Base-by-base conservation (phyloP, 2,113 vertebrate genomes). In the Heloderma charlesbogerti region DNA sequence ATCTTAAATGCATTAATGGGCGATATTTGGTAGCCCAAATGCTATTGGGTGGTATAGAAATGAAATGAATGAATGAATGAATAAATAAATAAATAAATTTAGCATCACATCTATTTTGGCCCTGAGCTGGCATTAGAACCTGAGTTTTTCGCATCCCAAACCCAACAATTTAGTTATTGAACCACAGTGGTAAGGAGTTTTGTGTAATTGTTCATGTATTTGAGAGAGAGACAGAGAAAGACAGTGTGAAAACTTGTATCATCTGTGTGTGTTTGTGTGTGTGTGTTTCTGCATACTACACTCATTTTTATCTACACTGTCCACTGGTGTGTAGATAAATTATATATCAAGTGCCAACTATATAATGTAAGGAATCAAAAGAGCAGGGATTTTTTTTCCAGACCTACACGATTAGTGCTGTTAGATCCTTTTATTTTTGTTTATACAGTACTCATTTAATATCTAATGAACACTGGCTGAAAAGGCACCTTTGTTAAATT, bases 401-500 rank as follows among this genome's bases (percentile, higher is more conserved):
- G 6, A 37, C 8, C 51, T 57, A 20, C 45, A 87, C 81, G 57
- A 83, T 81, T 92, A 93, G 93, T 87, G 6, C 13, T 93, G 60
- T 84, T 93, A 91, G 3, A 0, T 87, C 54, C 69, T 91, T 92
- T 90, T n/a, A 57, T 87, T 91, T 91, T 29, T 90, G 92, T 94
- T 51, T 48, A 66, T 86, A 79, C 66, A 37, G 71, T 37, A n/a
- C 74, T 86, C 45, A 71, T 95, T 88, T 72, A 87, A 22, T 88
- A 51, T 9, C 29, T 86, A 89, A 90, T 89, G 90, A 88, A 86
- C 78, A 89, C 40, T 83, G n/a, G 13, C 27, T 89, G 93, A 92
- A 95, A 93, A 94, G 81, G 84, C 43, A 10, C 78, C 84, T 80
- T 90, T 94, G 86, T 93, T 92, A 89, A 86, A 43, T 54, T 86